Base-by-base conservation (phyloP, 2,888 invertebrate genomes). In the Sisyra terminalis region DNA sequence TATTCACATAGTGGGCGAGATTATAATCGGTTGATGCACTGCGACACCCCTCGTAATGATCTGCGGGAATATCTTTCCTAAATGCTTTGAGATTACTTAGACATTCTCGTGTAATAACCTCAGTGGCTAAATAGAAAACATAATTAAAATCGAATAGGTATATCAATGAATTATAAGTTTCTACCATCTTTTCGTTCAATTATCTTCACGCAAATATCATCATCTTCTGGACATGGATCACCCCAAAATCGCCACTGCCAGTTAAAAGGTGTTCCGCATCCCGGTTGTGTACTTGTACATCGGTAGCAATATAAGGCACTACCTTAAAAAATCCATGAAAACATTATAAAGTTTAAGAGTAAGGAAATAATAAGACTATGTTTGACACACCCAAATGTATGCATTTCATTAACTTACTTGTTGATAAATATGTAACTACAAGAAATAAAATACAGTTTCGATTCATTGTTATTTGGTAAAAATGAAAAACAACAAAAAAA, bases 31-130 rank as follows among this genome's bases (percentile, higher is more conserved):
- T 71, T 1, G 86, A 80, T 16, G 87, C 83, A 7, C 77, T 70
- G 43, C 89, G 70, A 53, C 90, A 92, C 0, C 92, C 92, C 63
- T 92, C 90, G 57, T 90, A 92, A 46, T 79, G 82, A 58, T 92
- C 90, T 0, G 89, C 86, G 5, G 90, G 90, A 51, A 92, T 83
- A 53, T 92, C 92, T 3, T 79, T 84, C 42, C 90, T 69, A 50
- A 84, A 74, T 30, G 73, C 77, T 55, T 73, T 71, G 45, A 90
- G 65, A 31, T 79, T 74, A 55, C 89, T 90, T 35, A 90, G 60
- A 57, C 92, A 92, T 50, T 87, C 84, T 51, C 92, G 69, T 1
- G 85, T 90, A 37, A 90, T 82, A 0, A 83, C 69, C 53, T 75
- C 73, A 55, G 81, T 75, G 16, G 81, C 89, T 88, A 17, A 48